Conservation (phyloP, 1,140 invertebrate genomes). For the Plectrocnemia conspersa region DNA sequence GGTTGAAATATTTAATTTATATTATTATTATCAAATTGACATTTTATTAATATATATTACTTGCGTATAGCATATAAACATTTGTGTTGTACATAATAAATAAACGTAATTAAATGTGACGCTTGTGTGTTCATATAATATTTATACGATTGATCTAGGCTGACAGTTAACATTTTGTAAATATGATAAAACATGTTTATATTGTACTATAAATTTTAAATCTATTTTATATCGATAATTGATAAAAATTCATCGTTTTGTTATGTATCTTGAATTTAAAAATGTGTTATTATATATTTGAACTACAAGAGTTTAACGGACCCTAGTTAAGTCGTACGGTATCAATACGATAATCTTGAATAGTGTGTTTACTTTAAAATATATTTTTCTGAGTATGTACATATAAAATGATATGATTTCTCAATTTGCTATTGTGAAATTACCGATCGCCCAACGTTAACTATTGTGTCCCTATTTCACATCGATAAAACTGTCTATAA, state of each 20-base stretch:
- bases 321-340: too few species aligned
- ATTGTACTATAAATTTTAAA: neutral
- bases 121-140: neutral
- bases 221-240: neutral
- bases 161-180: neutral
- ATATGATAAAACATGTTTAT: neutral
- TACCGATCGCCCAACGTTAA: too few species aligned
- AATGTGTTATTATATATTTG: too few species aligned
- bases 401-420: too few species aligned
- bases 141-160: neutral
- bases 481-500: too few species aligned
- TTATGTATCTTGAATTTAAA: too few species aligned
- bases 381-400: too few species aligned
- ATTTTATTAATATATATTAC: neutral
- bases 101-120: neutral
- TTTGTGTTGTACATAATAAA: neutral
- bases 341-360: too few species aligned
- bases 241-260: neutral
- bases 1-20: conserved; percentile 2
- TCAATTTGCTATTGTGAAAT: too few species aligned
- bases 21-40: conserved; percentile 3
- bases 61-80: neutral
- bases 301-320: too few species aligned
- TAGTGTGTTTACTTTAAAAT: too few species aligned
- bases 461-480: too few species aligned